phyloP scores from a whole-genome alignment of 2,888 invertebrate species.

The Harpalus rufipes region DNA sequence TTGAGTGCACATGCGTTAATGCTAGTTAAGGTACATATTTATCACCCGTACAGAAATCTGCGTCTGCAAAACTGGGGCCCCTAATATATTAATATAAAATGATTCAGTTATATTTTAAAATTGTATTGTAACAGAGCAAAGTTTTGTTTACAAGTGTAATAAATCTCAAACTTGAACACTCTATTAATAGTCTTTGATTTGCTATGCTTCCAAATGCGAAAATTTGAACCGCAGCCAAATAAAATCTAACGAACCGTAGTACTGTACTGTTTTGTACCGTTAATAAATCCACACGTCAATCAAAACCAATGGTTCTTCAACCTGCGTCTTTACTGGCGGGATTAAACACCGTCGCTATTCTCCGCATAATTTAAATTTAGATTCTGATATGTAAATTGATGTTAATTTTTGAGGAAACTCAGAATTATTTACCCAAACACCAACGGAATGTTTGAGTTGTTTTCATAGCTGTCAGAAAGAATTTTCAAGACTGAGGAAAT shows the following conservation, averaged over 20 bases:
- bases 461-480: neutral
- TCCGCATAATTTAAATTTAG: slow-evolving; percentile 7
- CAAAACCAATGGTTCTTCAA: slow-evolving; percentile 25
- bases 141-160: neutral
- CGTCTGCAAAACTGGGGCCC: too few species aligned
- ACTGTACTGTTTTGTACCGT: slow-evolving; percentile 41
- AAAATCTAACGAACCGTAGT: slow-evolving; percentile 29
- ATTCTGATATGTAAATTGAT: neutral
- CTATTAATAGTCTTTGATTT: neutral
- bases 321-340: neutral
- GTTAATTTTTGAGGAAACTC: slow-evolving; percentile 8
- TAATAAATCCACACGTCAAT: slow-evolving; percentile 32
- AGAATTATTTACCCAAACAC: slow-evolving; percentile 5
- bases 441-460: neutral
- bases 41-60: too few species aligned
- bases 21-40: too few species aligned
- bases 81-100: too few species aligned
- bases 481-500: neutral
- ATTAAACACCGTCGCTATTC: neutral
- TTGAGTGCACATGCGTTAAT: too few species aligned
- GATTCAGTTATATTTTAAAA: too few species aligned
- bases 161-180: neutral
- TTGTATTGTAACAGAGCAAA: too few species aligned
- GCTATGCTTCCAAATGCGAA: slow-evolving; percentile 37
- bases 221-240: slow-evolving; percentile 59